Percentiles rank a stretch among this genome's conserved stretches.
Evolutionary conservation across 2,113 vertebrate species (phyloP).

Genomic region (Cheirogaleus medius): DNA sequence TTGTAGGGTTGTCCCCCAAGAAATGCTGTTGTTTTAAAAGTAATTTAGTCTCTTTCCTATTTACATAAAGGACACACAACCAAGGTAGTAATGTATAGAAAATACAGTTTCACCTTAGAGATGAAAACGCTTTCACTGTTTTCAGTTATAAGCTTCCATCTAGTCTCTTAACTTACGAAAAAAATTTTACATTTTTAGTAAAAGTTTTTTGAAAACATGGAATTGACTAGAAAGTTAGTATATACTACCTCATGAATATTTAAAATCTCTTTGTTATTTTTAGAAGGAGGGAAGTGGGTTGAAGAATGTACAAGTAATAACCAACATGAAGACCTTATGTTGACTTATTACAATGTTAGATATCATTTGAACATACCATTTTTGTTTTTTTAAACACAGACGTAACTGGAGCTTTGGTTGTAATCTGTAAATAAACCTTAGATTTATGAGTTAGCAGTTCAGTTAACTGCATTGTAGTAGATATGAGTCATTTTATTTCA

Average conservation of each 20-base stretch:
- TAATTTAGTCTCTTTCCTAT: not conserved
- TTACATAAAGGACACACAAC: not conserved
- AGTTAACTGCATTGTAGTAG: constrained; percentile 14
- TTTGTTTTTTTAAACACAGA: not conserved
- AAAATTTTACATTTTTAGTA: constrained; percentile 40
- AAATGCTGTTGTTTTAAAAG: not conserved
- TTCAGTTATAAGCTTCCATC: not conserved
- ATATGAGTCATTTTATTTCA: constrained; percentile 1
- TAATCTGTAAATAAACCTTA: constrained; percentile 22
- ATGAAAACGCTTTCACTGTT: not conserved
- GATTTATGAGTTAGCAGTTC: not conserved
- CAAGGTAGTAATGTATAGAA: constrained; percentile 24
- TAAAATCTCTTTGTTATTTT: constrained; percentile 45
- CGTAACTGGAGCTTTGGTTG: not conserved
- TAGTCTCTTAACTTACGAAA: not conserved
- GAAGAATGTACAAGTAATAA: constrained; percentile 9
- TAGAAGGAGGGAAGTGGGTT: not conserved
- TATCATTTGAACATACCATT: not conserved
- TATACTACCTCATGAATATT: not conserved
- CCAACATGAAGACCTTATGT: not conserved
- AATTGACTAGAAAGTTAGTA: constrained; percentile 43
- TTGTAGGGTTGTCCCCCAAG: not conserved
- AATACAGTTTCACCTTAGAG: not conserved
- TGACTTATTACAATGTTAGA: not conserved
- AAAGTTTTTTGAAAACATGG: constrained; percentile 21